Conservation (phyloP, 2,113 vertebrate species). For the Dasypus novemcinctus region DNA sequence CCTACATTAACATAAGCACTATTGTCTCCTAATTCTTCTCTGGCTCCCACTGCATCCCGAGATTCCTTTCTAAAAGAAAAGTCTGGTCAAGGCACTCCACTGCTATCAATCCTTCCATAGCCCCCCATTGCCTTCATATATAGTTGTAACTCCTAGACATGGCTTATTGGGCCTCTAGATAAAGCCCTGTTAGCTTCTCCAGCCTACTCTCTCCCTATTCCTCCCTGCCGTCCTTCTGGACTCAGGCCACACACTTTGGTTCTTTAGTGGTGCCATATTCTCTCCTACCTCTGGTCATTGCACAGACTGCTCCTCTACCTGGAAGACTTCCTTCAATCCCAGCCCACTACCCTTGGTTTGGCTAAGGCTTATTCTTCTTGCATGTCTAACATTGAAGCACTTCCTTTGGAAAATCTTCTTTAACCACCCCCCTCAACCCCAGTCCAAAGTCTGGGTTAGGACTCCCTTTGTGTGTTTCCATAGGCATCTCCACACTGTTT, state of each 20-base stretch:
- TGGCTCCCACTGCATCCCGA: neutral
- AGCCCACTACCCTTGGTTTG: neutral
- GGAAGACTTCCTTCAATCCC: neutral
- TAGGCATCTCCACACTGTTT: neutral
- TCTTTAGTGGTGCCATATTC: neutral
- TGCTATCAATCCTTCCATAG: neutral
- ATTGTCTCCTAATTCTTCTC: neutral
- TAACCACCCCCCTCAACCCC: neutral
- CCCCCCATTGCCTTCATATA: neutral
- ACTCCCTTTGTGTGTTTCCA: neutral
- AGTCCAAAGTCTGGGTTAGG: neutral
- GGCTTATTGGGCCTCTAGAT: neutral
- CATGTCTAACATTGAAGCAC: neutral
- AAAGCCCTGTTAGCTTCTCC: neutral
- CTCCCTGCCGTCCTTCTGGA: neutral
- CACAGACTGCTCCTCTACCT: neutral
- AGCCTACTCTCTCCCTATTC: neutral
- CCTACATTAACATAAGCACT: neutral
- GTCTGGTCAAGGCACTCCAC: neutral
- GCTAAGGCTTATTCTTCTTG: neutral
- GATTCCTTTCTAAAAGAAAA: neutral
- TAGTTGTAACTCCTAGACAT: neutral
- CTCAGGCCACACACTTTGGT: neutral
- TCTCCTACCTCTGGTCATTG: neutral
- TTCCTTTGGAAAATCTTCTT: neutral